Evolutionary conservation across 2,888 invertebrate genomes (phyloP), one percentile per base, ranked within the genome.

Genomic region (Mesopsocus fuscifrons): DNA sequence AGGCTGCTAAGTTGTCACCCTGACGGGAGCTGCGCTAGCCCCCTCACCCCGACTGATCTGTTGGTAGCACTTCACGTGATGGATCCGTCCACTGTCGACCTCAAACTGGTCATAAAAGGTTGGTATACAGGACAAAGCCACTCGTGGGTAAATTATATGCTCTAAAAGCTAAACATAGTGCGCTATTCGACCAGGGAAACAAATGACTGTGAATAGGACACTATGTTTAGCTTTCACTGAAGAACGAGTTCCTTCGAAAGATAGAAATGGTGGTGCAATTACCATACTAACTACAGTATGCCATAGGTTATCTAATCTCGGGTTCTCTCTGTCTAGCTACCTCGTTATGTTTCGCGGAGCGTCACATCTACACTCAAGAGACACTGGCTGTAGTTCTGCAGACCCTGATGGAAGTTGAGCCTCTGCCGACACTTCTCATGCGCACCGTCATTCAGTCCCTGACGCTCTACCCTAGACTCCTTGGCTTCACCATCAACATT

Each of bases 361-460:
- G 85, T 55, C 77, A 81, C 49, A 74, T 83, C 0, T 97, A 82
- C 59, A 92, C 91, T 0, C 81, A 84, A 51, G 89, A 92, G 68
- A 81, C 83, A 2, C 60, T 98, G 35, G 88, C 89, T 3, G 77
- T 83, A n/a, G 95, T 94, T 0, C 74, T 98, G 53, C 89, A 95
- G 58, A 79, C 88, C 53, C 62, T 98, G 50, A 80, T 92, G 62
- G 92, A 95, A 48, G 77, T 87, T 58, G 70, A 72, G 0, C 87
- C 91, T 2, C 66, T 97, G 41, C 97, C 97, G 0, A 91, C 91
- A 0, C 67, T 98, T 41, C 69, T 98, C 51, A 97, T 97, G 94
- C 71, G 98, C 46, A 92, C 95, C 1, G 89, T 95, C 9, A 81
- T 97, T 48, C 95, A 97, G 59, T 85, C 92, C 2, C 65, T 95